A percentile compares a stretch with the other conserved stretches of the same genome.
Conservation (phyloP, 2,113 vertebrate species). For the Coryphaenoides rupestris region DNA sequence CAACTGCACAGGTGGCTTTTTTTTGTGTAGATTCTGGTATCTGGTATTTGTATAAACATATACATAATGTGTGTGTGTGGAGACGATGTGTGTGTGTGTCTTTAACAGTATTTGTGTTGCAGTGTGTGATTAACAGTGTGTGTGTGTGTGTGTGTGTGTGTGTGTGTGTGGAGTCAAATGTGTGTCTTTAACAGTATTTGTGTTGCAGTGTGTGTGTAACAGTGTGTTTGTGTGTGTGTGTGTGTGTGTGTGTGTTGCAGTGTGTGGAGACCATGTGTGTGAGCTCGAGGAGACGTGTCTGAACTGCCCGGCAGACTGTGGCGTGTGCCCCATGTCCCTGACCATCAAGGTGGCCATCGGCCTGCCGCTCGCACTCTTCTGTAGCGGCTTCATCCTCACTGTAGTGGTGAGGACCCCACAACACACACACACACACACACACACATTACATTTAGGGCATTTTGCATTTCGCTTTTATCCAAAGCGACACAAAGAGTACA, state of each 20-base stretch:
- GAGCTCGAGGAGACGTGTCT: constrained; percentile 71
- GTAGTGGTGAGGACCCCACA: constrained; percentile 62
- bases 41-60: too few relatives aligned
- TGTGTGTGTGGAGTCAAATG: too few relatives aligned
- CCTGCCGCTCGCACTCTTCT: constrained; percentile 70
- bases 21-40: too few relatives aligned
- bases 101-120: too few relatives aligned
- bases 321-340: constrained; percentile 71
- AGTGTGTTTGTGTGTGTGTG: background rate
- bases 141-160: too few relatives aligned
- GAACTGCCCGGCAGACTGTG: constrained; percentile 75
- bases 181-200: too few relatives aligned
- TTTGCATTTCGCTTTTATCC: too few relatives aligned
- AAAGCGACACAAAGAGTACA: too few relatives aligned
- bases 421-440: constrained; percentile 1
- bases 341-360: constrained; percentile 69
- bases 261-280: constrained; percentile 71
- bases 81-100: constrained; percentile 2
- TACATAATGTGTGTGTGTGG: background rate
- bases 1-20: too few relatives aligned
- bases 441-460: background rate
- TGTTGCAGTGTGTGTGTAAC: too few relatives aligned
- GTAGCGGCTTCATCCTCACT: constrained; percentile 71
- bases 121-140: too few relatives aligned
- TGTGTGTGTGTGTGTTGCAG: constrained; percentile 41